Evolutionary conservation across 2,888 invertebrate species (phyloP).

Genomic region (Penaeus monodon): DNA sequence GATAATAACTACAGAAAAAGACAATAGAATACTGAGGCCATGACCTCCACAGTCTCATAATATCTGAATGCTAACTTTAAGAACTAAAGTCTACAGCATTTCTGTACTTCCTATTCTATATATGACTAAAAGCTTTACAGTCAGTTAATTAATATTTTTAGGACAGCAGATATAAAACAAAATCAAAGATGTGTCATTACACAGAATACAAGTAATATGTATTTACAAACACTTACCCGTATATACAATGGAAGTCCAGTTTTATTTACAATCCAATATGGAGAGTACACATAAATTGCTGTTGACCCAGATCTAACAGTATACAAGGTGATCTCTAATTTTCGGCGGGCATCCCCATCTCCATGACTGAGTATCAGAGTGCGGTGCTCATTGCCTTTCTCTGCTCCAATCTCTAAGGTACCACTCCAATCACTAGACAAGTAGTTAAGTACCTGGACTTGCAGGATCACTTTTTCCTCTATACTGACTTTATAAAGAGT

Average conservation of each 20-base stretch:
- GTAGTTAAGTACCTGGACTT: slow-evolving; percentile 75
- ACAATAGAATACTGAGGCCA: no score
- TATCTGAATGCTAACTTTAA: no score
- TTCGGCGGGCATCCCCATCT: slow-evolving; percentile 77
- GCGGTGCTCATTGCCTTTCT: slow-evolving; percentile 76
- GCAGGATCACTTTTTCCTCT: slow-evolving; percentile 26
- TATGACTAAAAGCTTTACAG: no score
- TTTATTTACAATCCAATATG: slow-evolving; percentile 92
- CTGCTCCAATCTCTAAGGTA: slow-evolving; percentile 77
- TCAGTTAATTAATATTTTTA: no score
- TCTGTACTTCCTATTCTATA: no score
- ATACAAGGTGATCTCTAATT: slow-evolving; percentile 79
- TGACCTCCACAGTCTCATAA: not conserved
- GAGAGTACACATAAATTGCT: slow-evolving; percentile 80
- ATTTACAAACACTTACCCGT: slow-evolving; percentile 74
- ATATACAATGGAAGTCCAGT: slow-evolving; percentile 85
- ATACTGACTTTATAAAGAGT: slow-evolving; percentile 74
- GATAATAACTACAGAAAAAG: not conserved
- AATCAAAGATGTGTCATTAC: no score
- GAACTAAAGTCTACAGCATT: no score
- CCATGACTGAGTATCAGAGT: slow-evolving; percentile 79
- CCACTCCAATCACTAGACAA: slow-evolving; percentile 81
- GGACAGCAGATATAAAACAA: no score
- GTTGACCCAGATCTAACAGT: slow-evolving; percentile 76
- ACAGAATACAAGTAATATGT: not conserved